Conservation (phyloP, 2,888 invertebrate genomes). For the Papilio protenor region DNA sequence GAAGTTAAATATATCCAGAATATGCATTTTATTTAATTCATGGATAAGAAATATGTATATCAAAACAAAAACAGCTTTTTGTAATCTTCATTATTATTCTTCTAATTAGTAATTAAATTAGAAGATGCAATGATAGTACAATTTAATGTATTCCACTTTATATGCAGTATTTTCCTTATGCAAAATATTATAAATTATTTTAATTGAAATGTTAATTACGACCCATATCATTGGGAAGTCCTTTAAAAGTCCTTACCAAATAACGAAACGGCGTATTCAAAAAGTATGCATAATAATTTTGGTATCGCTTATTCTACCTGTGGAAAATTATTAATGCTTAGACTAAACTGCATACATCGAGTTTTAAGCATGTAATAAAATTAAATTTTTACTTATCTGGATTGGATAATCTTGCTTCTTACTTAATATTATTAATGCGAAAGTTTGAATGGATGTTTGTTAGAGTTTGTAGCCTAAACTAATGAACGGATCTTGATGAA, state of each 20-base stretch:
- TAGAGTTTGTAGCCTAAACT: too few relatives aligned
- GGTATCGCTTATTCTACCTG: not conserved
- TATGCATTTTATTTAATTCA: not conserved
- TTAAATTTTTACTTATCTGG: too few relatives aligned
- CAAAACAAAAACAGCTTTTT: not conserved
- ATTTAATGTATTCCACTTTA: slow-evolving; percentile 3
- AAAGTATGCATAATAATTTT: not conserved
- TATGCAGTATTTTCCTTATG: slow-evolving; percentile 15
- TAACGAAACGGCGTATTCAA: not conserved
- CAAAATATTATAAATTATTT: slow-evolving; percentile 6
- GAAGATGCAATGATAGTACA: slow-evolving; percentile 9
- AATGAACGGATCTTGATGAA: too few relatives aligned
- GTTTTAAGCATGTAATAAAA: too few relatives aligned
- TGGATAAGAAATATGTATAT: not conserved
- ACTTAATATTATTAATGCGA: too few relatives aligned
- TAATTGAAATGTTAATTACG: slow-evolving; percentile 28
- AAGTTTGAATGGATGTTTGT: too few relatives aligned
- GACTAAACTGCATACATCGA: not conserved
- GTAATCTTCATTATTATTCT: not conserved
- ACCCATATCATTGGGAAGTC: slow-evolving; percentile 24
- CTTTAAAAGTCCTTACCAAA: slow-evolving; percentile 35
- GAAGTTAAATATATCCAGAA: too few relatives aligned
- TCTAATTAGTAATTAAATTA: slow-evolving; percentile 9
- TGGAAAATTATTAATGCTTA: not conserved
- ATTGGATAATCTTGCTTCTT: too few relatives aligned